Percentiles rank a stretch among this genome's conserved stretches.
Evolutionary conservation across 1,140 invertebrate species (phyloP).

Genomic region (Aphidius gifuensis): DNA sequence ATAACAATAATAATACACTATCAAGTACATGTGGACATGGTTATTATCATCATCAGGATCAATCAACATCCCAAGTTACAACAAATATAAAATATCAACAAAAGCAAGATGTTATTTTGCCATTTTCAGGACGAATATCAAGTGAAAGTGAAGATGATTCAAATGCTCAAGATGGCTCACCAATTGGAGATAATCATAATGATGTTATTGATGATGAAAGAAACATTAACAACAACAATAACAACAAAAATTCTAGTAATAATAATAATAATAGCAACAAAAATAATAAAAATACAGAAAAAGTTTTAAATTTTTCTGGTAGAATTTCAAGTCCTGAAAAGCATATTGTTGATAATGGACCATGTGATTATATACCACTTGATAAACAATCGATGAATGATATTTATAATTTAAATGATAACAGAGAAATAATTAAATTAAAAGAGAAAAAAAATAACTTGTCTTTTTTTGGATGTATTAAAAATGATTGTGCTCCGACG

Average conservation of each 20-base stretch:
- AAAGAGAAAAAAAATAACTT: constrained; percentile 13
- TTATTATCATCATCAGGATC: too few species aligned
- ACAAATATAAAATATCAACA: too few species aligned
- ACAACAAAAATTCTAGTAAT: too few species aligned
- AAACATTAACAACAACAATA: not conserved
- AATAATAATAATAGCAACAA: not conserved
- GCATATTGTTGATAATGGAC: too few species aligned
- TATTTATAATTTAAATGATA: constrained; percentile 1
- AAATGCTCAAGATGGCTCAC: constrained; percentile 22
- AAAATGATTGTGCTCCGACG: constrained; percentile 17
- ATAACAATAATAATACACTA: not conserved
- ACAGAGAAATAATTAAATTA: not conserved
- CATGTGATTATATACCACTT: too few species aligned
- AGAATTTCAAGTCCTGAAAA: constrained; percentile 11
- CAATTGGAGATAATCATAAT: constrained; percentile 1
- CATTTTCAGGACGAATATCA: constrained; percentile 19
- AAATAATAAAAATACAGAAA: constrained; percentile 1
- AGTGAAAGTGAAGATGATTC: constrained; percentile 24
- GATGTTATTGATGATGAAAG: not conserved
- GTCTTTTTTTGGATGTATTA: constrained; percentile 25
- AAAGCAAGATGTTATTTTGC: constrained; percentile 11
- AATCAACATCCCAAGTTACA: too few species aligned
- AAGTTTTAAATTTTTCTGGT: constrained; percentile 17
- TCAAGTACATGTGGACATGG: too few species aligned
- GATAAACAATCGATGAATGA: constrained; percentile 6